Evolutionary conservation across 92 coral and sea anemone genomes (phyloP).

Genomic region (Pocillopora grandis): DNA sequence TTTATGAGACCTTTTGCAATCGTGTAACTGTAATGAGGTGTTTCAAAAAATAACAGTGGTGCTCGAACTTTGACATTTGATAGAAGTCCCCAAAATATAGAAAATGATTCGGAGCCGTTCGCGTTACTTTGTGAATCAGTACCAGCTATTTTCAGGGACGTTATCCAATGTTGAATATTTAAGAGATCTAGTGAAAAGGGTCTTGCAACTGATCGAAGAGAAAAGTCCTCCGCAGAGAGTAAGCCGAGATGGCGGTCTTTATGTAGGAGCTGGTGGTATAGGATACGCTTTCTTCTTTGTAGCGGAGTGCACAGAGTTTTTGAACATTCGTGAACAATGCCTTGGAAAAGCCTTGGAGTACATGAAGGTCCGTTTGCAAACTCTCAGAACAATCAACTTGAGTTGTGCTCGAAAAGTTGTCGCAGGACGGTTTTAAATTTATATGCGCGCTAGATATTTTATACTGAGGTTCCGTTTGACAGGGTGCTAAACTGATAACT

Average conservation of each 20-base stretch:
- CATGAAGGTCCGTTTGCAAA: slow-evolving; percentile 60
- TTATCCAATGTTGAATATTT: slow-evolving; percentile 66
- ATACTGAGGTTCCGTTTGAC: no score
- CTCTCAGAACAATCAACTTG: no score
- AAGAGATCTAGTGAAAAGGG: slow-evolving; percentile 58
- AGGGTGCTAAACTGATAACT: no score
- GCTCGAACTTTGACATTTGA: no score
- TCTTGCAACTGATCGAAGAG: slow-evolving; percentile 56
- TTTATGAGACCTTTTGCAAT: no score
- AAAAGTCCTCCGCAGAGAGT: slow-evolving; percentile 65
- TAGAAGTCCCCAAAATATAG: not conserved
- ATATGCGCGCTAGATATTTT: no score
- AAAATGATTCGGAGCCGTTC: slow-evolving; percentile 56
- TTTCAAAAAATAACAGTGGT: not conserved
- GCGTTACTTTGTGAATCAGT: slow-evolving; percentile 67
- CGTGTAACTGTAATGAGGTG: not conserved
- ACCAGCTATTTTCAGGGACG: slow-evolving; percentile 61
- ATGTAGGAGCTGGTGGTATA: slow-evolving; percentile 86
- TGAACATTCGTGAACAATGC: slow-evolving; percentile 56
- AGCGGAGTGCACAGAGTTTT: slow-evolving; percentile 66
- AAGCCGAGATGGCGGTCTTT: slow-evolving; percentile 87
- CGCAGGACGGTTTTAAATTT: no score
- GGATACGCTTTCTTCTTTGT: slow-evolving; percentile 77
- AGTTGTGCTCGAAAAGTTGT: no score
- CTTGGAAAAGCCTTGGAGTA: slow-evolving; percentile 72